Conservation (phyloP, 2,797 vertebrate genomes). For the Poeciliopsis infans region DNA sequence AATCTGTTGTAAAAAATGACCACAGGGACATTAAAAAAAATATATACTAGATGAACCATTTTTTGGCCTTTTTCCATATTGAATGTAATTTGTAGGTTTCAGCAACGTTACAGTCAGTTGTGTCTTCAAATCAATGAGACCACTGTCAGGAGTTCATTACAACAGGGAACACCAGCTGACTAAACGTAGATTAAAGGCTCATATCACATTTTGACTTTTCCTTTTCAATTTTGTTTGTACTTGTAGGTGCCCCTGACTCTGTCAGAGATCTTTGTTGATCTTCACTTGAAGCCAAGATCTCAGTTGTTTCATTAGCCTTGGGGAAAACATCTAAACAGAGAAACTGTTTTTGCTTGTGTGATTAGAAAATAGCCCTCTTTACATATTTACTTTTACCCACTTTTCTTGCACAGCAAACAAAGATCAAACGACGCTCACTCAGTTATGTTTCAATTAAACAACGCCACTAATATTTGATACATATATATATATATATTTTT, state of each 20-base stretch:
- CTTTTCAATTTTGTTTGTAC: background rate
- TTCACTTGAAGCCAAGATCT: background rate
- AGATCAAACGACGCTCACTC: background rate
- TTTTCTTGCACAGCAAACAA: background rate
- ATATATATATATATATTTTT: background rate
- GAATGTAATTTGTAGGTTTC: constrained; percentile 41
- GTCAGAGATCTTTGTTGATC: background rate
- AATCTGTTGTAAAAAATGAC: constrained; percentile 60
- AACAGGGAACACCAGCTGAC: constrained; percentile 13
- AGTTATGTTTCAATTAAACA: background rate
- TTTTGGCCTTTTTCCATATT: constrained; percentile 33
- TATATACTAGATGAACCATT: constrained; percentile 50
- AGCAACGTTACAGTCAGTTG: constrained; percentile 21
- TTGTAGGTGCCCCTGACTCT: background rate
- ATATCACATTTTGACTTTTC: background rate
- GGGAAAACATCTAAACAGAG: background rate
- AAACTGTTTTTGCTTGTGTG: too few species aligned
- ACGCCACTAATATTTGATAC: background rate
- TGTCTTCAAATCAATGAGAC: constrained; percentile 30
- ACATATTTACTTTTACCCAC: background rate
- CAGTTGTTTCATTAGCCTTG: background rate
- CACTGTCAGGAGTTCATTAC: constrained; percentile 16
- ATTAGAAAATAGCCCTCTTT: background rate
- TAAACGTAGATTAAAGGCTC: background rate
- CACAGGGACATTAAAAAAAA: constrained; percentile 45